Conservation (phyloP, 2,797 vertebrate species). For the Neosilurus mollespiculum region DNA sequence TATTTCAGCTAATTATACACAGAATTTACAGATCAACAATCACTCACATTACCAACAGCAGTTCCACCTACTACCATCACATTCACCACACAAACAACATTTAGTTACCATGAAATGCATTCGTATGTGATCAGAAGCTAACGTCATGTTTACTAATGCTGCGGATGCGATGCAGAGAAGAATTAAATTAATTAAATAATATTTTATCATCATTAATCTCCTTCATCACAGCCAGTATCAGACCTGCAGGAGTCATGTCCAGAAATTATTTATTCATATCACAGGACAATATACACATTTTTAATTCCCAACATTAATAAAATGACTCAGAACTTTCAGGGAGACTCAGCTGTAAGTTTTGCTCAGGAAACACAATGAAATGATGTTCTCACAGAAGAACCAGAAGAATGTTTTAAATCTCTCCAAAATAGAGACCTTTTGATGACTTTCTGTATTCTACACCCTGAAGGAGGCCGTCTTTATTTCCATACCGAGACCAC, state of each 20-base stretch:
- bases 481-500: neutral
- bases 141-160: neutral
- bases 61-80: constrained; percentile 39
- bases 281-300: neutral
- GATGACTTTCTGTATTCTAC: too few species aligned
- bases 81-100: constrained; percentile 49
- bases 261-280: neutral
- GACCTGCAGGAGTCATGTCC: neutral
- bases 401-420: neutral
- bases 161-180: neutral
- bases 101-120: constrained; percentile 25
- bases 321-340: neutral
- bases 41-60: constrained; percentile 30
- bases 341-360: neutral
- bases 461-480: neutral
- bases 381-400: neutral
- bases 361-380: neutral
- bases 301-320: neutral
- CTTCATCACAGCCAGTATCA: neutral
- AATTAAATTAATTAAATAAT: neutral
- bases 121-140: constrained; percentile 25
- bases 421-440: neutral
- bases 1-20: constrained; percentile 36
- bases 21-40: constrained; percentile 45
- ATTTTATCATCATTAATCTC: neutral